phyloP scores from a whole-genome alignment of 2,113 vertebrate genomes.

The Ophiodon elongatus region DNA sequence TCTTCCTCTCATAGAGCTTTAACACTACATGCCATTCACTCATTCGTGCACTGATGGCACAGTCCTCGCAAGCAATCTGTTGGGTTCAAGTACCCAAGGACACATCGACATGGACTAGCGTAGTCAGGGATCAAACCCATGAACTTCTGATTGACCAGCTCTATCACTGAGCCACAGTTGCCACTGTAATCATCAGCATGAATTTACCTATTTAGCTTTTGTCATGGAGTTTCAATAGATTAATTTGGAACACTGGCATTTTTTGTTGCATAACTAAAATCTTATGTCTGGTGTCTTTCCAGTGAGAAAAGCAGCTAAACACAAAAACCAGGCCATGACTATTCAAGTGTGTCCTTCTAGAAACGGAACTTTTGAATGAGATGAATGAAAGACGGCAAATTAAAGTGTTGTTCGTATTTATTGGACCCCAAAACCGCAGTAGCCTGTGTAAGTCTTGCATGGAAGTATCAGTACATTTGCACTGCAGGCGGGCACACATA shows the following conservation, averaged over 20 bases:
- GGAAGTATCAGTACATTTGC: not conserved
- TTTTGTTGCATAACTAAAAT: not conserved
- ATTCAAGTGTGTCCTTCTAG: not conserved
- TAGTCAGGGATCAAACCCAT: no score
- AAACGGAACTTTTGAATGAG: not conserved
- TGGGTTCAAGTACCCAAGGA: no score
- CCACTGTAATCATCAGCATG: no score
- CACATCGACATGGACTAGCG: no score
- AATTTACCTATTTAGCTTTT: not conserved
- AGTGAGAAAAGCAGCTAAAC: not conserved
- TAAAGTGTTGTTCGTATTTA: not conserved
- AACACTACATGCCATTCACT: no score
- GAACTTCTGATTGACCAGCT: no score
- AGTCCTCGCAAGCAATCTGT: no score
- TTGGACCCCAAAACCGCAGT: not conserved
- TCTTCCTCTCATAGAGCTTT: no score
- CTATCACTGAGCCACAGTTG: no score
- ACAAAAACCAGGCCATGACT: not conserved
- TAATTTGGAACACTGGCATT: not conserved
- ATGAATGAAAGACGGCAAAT: not conserved
- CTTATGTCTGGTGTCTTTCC: not conserved
- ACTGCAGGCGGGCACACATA: slow-evolving; percentile 4
- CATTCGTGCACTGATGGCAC: no score
- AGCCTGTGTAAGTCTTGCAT: not conserved
- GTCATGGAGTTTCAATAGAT: not conserved